phyloP scores from a whole-genome alignment of 2,888 invertebrate species.

The Sarcophaga subvicina region DNA sequence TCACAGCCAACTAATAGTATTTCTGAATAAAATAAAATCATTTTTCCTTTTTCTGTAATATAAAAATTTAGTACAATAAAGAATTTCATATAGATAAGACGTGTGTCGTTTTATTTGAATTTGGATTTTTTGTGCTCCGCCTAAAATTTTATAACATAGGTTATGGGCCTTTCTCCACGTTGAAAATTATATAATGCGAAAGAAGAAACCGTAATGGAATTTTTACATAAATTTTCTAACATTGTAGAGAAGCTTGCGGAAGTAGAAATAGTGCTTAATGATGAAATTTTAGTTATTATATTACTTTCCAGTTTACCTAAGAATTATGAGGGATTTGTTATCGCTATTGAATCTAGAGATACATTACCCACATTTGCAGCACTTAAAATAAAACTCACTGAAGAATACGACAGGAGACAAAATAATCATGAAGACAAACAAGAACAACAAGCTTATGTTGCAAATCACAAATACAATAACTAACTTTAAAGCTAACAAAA shows the following conservation, averaged over 20 bases:
- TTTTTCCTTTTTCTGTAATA: too few relatives aligned
- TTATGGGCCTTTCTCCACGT: too few relatives aligned
- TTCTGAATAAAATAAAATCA: too few relatives aligned
- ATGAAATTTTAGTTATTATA: constrained; percentile 23
- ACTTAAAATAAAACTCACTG: constrained; percentile 54
- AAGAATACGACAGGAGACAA: constrained; percentile 30
- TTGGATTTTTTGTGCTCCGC: too few relatives aligned
- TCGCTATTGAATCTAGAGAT: constrained; percentile 62
- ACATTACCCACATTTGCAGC: constrained; percentile 38
- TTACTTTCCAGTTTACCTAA: constrained; percentile 48
- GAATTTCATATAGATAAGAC: too few relatives aligned
- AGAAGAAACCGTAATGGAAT: constrained; percentile 17
- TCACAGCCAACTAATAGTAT: too few relatives aligned
- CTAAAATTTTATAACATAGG: too few relatives aligned
- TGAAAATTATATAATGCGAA: neutral
- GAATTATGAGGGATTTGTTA: constrained; percentile 41
- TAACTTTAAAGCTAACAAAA: neutral
- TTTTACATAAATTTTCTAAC: constrained; percentile 21
- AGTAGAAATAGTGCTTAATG: neutral
- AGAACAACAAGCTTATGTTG: neutral
- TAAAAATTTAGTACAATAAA: too few relatives aligned
- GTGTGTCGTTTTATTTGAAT: too few relatives aligned
- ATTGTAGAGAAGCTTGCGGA: constrained; percentile 29
- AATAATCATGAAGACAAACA: neutral
- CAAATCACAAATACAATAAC: neutral